Conservation (phyloP, 2,797 vertebrate species). For the Cynopterus sphinx region DNA sequence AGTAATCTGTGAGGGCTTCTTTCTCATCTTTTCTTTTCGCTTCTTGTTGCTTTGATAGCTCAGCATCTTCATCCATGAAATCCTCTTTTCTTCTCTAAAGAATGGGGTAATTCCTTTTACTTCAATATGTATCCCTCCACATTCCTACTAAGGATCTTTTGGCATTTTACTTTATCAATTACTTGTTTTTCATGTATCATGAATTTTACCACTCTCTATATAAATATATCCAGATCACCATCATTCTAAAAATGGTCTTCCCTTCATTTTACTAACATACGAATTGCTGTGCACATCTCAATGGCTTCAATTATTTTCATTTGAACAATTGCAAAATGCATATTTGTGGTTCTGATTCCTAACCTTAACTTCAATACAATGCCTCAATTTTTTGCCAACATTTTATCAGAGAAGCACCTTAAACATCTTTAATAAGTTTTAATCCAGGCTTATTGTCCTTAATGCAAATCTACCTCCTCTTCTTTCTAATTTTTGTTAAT, state of each 20-base stretch:
- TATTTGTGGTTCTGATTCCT: not conserved
- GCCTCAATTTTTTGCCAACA: not conserved
- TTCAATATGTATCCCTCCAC: not conserved
- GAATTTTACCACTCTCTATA: not conserved
- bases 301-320: not conserved
- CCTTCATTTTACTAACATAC: not conserved
- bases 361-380: not conserved
- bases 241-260: not conserved
- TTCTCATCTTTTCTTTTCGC: not conserved
- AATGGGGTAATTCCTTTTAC: not conserved
- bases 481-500: not conserved
- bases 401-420: not conserved
- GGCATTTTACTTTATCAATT: not conserved
- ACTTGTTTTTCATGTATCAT: not conserved
- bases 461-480: not conserved
- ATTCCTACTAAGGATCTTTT: not conserved
- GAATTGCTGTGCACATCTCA: not conserved
- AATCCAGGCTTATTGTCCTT: not conserved
- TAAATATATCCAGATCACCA: not conserved
- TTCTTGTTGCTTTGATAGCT: not conserved
- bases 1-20: too few relatives aligned
- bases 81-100: not conserved
- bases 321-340: not conserved
- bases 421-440: not conserved
- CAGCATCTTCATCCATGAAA: not conserved